phyloP scores from a whole-genome alignment of 1,140 invertebrate genomes.

The Heliconius hermathena region DNA sequence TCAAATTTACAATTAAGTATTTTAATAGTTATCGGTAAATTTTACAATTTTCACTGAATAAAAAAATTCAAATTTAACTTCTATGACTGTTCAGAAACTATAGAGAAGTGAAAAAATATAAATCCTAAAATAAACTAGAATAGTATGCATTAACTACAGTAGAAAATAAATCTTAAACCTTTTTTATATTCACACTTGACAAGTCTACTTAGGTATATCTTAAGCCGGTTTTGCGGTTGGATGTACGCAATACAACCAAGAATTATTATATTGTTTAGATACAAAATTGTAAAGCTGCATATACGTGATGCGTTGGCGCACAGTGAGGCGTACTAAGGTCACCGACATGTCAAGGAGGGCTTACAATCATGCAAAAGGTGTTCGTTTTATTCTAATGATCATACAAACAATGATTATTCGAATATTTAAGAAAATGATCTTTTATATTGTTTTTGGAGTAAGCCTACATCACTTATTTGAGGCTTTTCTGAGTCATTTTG shows the following conservation, averaged over 20 bases:
- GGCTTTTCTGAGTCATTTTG: too few relatives aligned
- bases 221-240: not conserved
- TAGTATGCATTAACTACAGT: not conserved
- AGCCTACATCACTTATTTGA: not conserved
- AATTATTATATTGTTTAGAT: slow-evolving; percentile 31
- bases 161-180: not conserved
- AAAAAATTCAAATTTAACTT: not conserved
- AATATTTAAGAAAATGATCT: not conserved
- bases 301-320: slow-evolving; percentile 48
- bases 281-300: slow-evolving; percentile 38
- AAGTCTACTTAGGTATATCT: slow-evolving; percentile 1
- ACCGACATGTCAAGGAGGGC: slow-evolving; percentile 54
- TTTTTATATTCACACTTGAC: not conserved
- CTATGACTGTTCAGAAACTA: too few relatives aligned
- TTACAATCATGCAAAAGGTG: slow-evolving; percentile 34
- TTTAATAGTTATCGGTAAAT: not conserved
- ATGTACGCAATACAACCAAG: slow-evolving; percentile 13
- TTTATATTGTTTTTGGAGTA: not conserved
- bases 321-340: slow-evolving; percentile 47
- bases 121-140: too few relatives aligned
- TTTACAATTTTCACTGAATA: not conserved
- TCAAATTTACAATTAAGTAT: not conserved
- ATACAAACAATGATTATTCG: not conserved
- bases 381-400: not conserved
- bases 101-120: not conserved